phyloP scores from a whole-genome alignment of 2,113 vertebrate species.

The Syrrhaptes paradoxus region DNA sequence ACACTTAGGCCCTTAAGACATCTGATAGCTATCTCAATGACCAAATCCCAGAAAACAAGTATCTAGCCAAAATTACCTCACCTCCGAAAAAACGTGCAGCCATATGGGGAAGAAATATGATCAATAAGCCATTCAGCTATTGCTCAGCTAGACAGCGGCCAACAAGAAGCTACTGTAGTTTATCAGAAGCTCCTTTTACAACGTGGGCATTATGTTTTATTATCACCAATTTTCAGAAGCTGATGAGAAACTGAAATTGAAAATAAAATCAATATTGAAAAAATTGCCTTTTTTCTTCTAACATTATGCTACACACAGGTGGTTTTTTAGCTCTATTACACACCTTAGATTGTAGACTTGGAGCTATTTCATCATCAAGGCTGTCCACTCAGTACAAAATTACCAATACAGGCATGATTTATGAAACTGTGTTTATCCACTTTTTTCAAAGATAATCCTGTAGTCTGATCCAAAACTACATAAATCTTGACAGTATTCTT shows the following conservation, averaged over 20 bases:
- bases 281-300: not conserved
- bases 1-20: constrained; percentile 45
- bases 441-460: constrained; percentile 5
- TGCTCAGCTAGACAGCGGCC: not conserved
- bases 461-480: not conserved
- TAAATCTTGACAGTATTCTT: not conserved
- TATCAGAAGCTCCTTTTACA: not conserved
- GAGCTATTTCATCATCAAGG: not conserved
- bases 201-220: not conserved
- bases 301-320: not conserved
- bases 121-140: constrained; percentile 33
- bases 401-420: not conserved
- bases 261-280: constrained; percentile 30
- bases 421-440: not conserved
- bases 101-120: constrained; percentile 19
- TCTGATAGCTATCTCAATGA: not conserved
- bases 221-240: constrained; percentile 10
- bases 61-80: constrained; percentile 21
- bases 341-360: not conserved
- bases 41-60: constrained; percentile 18
- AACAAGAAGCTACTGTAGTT: not conserved
- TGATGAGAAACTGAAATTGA: constrained; percentile 3
- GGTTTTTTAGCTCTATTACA: not conserved
- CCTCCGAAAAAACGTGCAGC: not conserved
- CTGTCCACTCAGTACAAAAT: not conserved